Conservation (phyloP, 2,113 vertebrate species). For the Ailuropoda melanoleuca region DNA sequence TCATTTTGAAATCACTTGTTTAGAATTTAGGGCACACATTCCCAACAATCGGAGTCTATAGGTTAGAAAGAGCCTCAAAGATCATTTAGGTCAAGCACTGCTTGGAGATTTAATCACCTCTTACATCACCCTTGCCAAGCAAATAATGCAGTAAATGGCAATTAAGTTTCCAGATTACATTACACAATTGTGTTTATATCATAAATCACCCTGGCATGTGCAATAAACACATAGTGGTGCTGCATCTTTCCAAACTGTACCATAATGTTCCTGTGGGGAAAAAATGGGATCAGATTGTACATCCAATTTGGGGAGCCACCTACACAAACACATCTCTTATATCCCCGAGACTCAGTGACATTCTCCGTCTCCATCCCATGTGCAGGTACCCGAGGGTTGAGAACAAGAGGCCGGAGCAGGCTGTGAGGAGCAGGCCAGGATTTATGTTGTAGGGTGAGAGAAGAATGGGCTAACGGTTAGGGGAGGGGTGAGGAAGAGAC, state of each 20-base stretch:
- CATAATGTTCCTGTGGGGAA: background rate
- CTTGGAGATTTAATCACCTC: background rate
- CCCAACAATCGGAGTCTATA: background rate
- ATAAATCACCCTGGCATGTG: background rate
- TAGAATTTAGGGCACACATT: constrained; percentile 2
- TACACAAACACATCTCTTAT: background rate
- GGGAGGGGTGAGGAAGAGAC: background rate
- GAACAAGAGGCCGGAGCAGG: background rate
- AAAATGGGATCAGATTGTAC: background rate
- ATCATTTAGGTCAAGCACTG: background rate
- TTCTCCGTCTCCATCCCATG: background rate
- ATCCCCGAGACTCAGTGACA: background rate
- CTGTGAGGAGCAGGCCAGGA: background rate
- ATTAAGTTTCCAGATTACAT: background rate
- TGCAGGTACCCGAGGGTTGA: background rate
- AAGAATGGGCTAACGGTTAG: background rate
- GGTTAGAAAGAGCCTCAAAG: background rate
- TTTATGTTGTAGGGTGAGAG: background rate
- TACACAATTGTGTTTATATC: background rate
- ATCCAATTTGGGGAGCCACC: background rate
- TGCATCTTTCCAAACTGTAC: background rate
- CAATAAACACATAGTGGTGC: background rate
- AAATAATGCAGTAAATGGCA: background rate
- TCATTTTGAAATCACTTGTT: background rate
- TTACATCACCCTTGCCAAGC: background rate